Conservation (phyloP, 2,113 vertebrate genomes). For the Catharus bicknelli region DNA sequence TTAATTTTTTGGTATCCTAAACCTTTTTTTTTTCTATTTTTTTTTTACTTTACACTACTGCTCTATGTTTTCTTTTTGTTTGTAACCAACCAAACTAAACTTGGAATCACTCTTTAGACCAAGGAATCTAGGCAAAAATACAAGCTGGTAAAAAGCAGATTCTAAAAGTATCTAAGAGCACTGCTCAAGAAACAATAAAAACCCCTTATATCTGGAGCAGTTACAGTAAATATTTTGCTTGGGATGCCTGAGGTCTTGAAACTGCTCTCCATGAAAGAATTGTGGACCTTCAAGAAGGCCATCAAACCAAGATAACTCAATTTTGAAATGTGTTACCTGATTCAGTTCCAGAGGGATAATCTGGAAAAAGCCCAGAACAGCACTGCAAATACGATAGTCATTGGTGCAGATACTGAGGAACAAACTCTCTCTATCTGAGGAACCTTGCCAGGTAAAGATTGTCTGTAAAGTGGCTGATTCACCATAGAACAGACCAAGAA, state of each 20-base stretch:
- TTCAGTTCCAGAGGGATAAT: background rate
- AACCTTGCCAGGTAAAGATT: background rate
- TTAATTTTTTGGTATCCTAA: background rate
- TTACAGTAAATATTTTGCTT: background rate
- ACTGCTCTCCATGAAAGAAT: background rate
- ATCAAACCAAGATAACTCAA: background rate
- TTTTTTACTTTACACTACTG: background rate
- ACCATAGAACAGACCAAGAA: background rate
- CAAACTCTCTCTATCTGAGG: background rate
- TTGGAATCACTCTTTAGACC: background rate
- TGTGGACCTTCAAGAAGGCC: background rate
- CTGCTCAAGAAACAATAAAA: background rate
- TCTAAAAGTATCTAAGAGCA: background rate
- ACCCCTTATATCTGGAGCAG: fast-evolving
- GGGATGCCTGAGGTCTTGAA: background rate
- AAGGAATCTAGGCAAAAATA: background rate
- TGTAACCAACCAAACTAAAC: background rate
- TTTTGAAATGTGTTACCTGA: background rate
- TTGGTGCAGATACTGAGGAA: background rate
- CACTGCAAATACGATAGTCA: background rate
- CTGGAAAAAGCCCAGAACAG: background rate
- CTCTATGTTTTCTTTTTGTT: background rate
- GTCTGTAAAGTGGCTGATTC: background rate
- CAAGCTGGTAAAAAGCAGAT: background rate
- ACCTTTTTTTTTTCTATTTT: background rate